phyloP scores from a whole-genome alignment of 2,888 invertebrate genomes.

The Amphipoea lucens region DNA sequence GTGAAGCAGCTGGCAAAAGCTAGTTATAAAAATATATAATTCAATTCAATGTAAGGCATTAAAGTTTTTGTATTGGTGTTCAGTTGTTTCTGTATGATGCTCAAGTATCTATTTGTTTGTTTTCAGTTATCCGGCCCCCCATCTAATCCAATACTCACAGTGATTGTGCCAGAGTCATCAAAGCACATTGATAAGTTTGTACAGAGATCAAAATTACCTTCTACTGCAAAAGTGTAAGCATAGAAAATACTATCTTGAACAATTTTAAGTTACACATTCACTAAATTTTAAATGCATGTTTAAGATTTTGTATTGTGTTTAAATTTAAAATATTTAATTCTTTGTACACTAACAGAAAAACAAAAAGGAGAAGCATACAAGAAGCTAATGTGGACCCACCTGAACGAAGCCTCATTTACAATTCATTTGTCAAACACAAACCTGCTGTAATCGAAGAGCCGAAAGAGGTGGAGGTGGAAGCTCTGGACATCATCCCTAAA shows the following conservation, averaged over 20 bases:
- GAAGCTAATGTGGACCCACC: slow-evolving; percentile 57
- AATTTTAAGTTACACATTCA: not conserved
- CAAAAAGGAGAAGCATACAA: slow-evolving; percentile 82
- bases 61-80: not conserved
- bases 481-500: slow-evolving; percentile 16
- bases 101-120: slow-evolving; percentile 3
- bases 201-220: slow-evolving; percentile 77
- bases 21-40: not conserved
- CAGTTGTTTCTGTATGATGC: not conserved
- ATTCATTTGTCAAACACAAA: slow-evolving; percentile 61
- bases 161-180: slow-evolving; percentile 82
- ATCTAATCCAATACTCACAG: slow-evolving; percentile 79
- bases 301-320: not conserved
- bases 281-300: not conserved
- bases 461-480: slow-evolving; percentile 15
- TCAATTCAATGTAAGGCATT: not conserved
- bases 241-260: not conserved
- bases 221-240: slow-evolving; percentile 79
- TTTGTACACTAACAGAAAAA: slow-evolving; percentile 73
- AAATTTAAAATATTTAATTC: not conserved
- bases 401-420: slow-evolving; percentile 57
- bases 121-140: slow-evolving; percentile 78
- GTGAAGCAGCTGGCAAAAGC: not conserved
- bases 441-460: slow-evolving; percentile 13
- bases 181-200: slow-evolving; percentile 87